Evolutionary conservation across 2,797 vertebrate species (phyloP).

Genomic region (Tragelaphus oryx): DNA sequence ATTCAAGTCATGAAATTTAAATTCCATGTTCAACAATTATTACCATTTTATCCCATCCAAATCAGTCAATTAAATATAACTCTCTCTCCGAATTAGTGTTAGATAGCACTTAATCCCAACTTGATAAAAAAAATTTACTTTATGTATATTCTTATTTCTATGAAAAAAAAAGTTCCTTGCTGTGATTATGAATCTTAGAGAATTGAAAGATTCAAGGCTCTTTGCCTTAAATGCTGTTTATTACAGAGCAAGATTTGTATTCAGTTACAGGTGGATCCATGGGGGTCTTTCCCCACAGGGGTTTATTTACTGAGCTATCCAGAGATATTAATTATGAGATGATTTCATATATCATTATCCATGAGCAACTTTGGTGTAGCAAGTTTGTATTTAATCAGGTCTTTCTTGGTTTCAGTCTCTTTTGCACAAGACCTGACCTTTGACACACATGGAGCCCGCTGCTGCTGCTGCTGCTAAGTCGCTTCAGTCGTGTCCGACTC

Average conservation of each 20-base stretch:
- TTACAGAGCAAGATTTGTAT: not conserved
- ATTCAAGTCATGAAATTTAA: slow-evolving; percentile 65
- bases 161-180: slow-evolving; percentile 43
- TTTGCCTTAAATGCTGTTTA: not conserved
- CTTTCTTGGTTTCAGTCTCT: not conserved
- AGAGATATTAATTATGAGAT: not conserved
- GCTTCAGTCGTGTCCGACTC: too few relatives aligned
- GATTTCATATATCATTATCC: not conserved
- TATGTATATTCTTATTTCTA: slow-evolving; percentile 56
- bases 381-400: not conserved
- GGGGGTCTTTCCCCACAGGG: not conserved
- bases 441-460: not conserved
- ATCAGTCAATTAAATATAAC: slow-evolving; percentile 63
- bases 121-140: slow-evolving; percentile 62
- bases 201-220: not conserved
- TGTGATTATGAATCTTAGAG: slow-evolving; percentile 36
- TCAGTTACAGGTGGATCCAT: not conserved
- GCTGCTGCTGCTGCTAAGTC: too few relatives aligned
- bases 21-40: slow-evolving; percentile 57
- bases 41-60: slow-evolving; percentile 64
- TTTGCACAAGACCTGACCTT: not conserved
- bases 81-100: slow-evolving; percentile 68
- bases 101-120: slow-evolving; percentile 73
- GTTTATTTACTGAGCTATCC: slow-evolving; percentile 20
- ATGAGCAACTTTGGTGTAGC: not conserved